Conservation (phyloP, 2,113 vertebrate genomes). For the Chlorodrepanis virens region DNA sequence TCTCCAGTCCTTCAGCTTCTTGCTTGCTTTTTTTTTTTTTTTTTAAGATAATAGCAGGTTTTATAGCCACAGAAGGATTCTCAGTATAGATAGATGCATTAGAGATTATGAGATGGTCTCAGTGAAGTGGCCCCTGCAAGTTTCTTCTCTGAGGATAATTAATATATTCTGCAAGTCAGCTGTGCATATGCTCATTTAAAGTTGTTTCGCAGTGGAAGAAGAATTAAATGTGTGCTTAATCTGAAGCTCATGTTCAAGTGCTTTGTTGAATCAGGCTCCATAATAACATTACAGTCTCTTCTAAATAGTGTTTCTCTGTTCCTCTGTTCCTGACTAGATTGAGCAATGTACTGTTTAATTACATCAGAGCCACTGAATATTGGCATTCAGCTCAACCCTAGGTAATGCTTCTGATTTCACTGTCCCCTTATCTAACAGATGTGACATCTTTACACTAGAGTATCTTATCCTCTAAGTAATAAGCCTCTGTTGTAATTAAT, state of each 20-base stretch:
- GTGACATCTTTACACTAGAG: not conserved
- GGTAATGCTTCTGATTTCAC: not conserved
- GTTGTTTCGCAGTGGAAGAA: not conserved
- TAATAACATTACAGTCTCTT: conserved; percentile 6
- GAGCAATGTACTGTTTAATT: conserved; percentile 19
- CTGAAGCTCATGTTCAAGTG: not conserved
- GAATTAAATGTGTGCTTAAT: not conserved
- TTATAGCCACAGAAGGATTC: not conserved
- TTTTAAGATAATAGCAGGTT: not conserved
- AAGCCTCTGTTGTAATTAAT: not conserved
- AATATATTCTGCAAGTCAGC: not conserved
- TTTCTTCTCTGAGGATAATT: not conserved
- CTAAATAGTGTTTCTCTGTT: not conserved
- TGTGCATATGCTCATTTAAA: not conserved
- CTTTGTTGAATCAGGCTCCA: conserved; percentile 2
- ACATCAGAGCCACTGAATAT: not conserved
- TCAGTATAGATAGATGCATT: not conserved
- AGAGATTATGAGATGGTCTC: not conserved
- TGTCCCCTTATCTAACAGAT: not conserved
- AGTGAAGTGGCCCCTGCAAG: not conserved
- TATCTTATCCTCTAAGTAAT: not conserved
- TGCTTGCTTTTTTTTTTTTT: not conserved
- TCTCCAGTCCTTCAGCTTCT: not conserved
- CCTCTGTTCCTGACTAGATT: not conserved
- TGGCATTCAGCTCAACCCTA: not conserved